Percentiles rank a stretch among this genome's conserved stretches.
phyloP scores from a whole-genome alignment of 2,888 invertebrate genomes.

The Heliconius ismenius region DNA sequence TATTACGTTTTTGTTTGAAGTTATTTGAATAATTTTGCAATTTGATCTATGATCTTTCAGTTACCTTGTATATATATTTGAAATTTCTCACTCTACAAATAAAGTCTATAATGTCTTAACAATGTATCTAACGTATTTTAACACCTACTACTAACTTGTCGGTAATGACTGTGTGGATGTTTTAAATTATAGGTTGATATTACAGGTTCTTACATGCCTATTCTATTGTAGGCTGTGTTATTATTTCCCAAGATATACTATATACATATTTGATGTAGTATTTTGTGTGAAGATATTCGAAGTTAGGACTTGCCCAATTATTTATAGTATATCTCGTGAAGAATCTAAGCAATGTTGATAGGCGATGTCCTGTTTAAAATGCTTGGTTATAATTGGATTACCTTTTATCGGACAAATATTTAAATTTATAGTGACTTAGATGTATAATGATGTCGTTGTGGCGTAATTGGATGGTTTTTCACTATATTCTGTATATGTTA shows the following conservation, averaged over 20 bases:
- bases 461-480: neutral
- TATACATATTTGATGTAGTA: neutral
- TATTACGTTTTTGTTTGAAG: slow-evolving; percentile 19
- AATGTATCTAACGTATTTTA: slow-evolving; percentile 15
- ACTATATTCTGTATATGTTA: neutral
- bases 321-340: slow-evolving; percentile 1
- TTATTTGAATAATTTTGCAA: slow-evolving; percentile 70
- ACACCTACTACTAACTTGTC: slow-evolving; percentile 32
- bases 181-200: slow-evolving; percentile 30
- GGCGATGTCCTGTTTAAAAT: slow-evolving; percentile 8
- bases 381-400: slow-evolving; percentile 18
- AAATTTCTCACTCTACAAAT: slow-evolving; percentile 1
- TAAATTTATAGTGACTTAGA: neutral
- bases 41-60: slow-evolving; percentile 52
- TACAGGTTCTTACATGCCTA: slow-evolving; percentile 13
- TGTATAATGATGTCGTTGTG: neutral
- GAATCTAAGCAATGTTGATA: slow-evolving; percentile 16
- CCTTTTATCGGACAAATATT: neutral
- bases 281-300: neutral
- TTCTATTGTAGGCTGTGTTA: slow-evolving; percentile 21
- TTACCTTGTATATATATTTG: neutral
- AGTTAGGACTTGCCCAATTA: slow-evolving; percentile 14
- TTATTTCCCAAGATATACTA: slow-evolving; percentile 17
- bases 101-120: neutral
- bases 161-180: slow-evolving; percentile 41